These are phyloP conservation scores for Zelleria hepariella DNA, from an alignment of 2,888 invertebrate genomes.

Conservation along the genomic window DNA sequence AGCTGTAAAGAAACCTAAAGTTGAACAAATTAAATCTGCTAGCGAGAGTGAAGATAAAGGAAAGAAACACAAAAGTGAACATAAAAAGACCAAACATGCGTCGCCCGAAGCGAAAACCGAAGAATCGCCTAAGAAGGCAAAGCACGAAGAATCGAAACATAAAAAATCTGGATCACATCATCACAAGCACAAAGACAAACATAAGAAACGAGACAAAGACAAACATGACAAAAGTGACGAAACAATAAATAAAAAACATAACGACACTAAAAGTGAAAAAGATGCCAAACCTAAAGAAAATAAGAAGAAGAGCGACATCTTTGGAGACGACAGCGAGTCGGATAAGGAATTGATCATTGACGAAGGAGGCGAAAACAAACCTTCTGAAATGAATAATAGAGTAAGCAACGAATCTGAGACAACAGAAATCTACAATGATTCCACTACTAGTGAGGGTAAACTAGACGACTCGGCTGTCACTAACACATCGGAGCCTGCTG, in stretches of 20 bases:
- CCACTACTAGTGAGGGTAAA: not conserved
- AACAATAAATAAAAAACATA: constrained; percentile 12
- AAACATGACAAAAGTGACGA: constrained; percentile 8
- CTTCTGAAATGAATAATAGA: constrained; percentile 20
- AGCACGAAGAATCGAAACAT: constrained; percentile 12
- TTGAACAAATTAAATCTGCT: constrained; percentile 9
- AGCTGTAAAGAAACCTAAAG: constrained; percentile 11
- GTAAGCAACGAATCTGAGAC: constrained; percentile 14
- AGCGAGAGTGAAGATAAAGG: constrained; percentile 14
- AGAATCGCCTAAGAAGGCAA: not conserved
- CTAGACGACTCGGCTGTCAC: not conserved
- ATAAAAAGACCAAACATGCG: constrained; percentile 10
- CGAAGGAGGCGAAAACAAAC: constrained; percentile 9
- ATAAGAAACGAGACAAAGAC: constrained; percentile 18
- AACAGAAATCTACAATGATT: constrained; percentile 4
- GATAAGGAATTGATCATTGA: constrained; percentile 48
- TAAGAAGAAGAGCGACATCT: not conserved
- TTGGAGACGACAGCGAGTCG: not conserved
- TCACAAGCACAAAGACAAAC: constrained; percentile 16
- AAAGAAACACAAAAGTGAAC: constrained; percentile 12
- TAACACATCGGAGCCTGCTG: not conserved
- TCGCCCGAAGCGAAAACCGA: not conserved
- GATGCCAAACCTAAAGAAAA: constrained; percentile 7
- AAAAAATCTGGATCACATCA: constrained; percentile 8
- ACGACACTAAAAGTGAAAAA: constrained; percentile 12